These are phyloP conservation scores for Cotesia congregata DNA, from an alignment of 2,888 invertebrate genomes.

Conservation along the genomic window DNA sequence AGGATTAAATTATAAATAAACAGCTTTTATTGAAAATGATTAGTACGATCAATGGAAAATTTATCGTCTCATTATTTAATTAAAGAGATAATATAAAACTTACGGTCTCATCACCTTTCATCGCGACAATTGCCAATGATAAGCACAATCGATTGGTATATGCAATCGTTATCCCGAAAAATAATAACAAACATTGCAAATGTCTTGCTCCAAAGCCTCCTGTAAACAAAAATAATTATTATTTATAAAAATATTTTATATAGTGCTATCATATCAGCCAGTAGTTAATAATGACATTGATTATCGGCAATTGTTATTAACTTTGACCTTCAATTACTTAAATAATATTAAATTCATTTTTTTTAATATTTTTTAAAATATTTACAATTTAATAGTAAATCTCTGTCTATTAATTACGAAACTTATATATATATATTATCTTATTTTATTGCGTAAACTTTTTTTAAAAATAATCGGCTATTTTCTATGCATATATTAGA, in stretches of 20 bases:
- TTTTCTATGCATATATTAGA: no score
- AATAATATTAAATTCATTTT: background rate
- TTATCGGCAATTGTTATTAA: constrained; percentile 2
- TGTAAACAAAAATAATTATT: constrained; percentile 41
- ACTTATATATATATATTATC: no score
- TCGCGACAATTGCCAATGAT: constrained; percentile 73
- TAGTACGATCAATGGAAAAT: background rate
- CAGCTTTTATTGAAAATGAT: background rate
- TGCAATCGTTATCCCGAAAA: constrained; percentile 71
- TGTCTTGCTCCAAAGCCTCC: constrained; percentile 72
- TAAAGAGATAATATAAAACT: background rate
- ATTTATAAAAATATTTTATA: background rate
- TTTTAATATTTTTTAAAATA: background rate
- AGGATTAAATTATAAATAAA: constrained; percentile 7
- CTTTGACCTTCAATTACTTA: background rate
- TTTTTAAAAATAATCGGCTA: no score
- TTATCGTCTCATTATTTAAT: background rate
- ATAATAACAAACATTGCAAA: constrained; percentile 73
- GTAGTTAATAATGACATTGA: background rate
- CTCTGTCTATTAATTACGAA: no score
- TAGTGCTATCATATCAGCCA: background rate
- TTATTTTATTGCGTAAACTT: no score
- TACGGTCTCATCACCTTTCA: constrained; percentile 56
- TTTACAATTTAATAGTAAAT: background rate
- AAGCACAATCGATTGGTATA: constrained; percentile 73